Evolutionary conservation across 2,888 invertebrate species (phyloP).

Genomic region (Liodrosophila aerea): DNA sequence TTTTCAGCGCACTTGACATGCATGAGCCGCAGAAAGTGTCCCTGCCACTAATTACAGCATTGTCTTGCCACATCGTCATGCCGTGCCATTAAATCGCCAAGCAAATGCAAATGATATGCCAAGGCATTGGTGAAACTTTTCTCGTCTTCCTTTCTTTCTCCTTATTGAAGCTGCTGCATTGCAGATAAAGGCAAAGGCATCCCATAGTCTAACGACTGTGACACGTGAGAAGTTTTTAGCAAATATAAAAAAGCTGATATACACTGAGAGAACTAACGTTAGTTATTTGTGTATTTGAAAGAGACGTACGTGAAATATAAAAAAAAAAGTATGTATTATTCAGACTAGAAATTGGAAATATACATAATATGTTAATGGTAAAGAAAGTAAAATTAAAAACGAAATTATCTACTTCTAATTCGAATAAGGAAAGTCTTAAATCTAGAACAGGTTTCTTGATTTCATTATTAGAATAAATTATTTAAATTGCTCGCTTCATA

Average conservation of each 20-base stretch:
- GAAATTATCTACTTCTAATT: no score
- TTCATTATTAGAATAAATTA: no score
- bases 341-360: no score
- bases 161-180: slow-evolving; percentile 58
- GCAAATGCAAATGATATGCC: slow-evolving; percentile 63
- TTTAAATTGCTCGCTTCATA: no score
- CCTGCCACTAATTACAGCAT: slow-evolving; percentile 64
- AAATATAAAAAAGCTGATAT: slow-evolving; percentile 53
- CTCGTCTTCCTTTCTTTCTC: neutral
- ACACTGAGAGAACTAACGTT: no score
- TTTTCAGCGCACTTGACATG: slow-evolving; percentile 49
- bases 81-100: slow-evolving; percentile 51
- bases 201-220: slow-evolving; percentile 37
- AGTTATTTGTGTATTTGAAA: no score
- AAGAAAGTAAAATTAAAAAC: no score
- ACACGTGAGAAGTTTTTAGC: slow-evolving; percentile 70
- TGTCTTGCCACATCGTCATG: slow-evolving; percentile 28
- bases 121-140: slow-evolving; percentile 14
- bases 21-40: slow-evolving; percentile 20
- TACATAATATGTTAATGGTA: no score
- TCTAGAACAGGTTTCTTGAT: no score
- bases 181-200: slow-evolving; percentile 55
- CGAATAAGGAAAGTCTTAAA: no score
- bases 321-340: no score
- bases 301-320: no score